Evolutionary conservation across 2,113 vertebrate species (phyloP).

Genomic region (Lagopus leucura): DNA sequence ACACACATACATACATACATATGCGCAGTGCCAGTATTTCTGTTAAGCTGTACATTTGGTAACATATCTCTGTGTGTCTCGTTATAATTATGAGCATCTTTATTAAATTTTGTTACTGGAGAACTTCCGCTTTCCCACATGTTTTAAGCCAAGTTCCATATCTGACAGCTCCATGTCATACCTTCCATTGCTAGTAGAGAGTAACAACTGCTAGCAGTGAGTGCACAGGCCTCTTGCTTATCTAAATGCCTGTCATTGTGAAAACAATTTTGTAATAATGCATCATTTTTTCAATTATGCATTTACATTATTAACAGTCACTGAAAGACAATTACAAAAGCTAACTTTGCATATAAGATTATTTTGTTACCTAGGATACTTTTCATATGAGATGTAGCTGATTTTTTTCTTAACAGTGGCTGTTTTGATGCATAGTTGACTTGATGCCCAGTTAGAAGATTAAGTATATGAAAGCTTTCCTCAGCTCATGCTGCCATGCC

Average conservation of each 20-base stretch:
- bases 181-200: conserved; percentile 36
- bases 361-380: conserved; percentile 72
- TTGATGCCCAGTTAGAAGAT: conserved; percentile 74
- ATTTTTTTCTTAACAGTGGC: conserved; percentile 51
- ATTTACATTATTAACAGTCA: conserved; percentile 82
- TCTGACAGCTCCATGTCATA: conserved; percentile 50
- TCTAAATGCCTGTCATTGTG: conserved; percentile 46
- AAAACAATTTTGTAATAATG: conserved; percentile 40
- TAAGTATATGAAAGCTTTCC: conserved; percentile 72
- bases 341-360: conserved; percentile 68
- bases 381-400: conserved; percentile 58
- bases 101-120: background rate
- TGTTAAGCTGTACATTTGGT: background rate
- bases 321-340: conserved; percentile 83
- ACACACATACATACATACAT: background rate
- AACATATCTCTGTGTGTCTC: background rate
- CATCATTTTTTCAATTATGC: conserved; percentile 54
- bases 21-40: background rate
- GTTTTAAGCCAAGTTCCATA: conserved; percentile 37
- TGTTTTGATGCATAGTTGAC: conserved; percentile 80
- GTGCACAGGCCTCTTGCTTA: conserved; percentile 1
- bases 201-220: conserved; percentile 14
- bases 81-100: background rate
- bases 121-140: conserved; percentile 8
- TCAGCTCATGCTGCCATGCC: conserved; percentile 29